phyloP scores from a whole-genome alignment of 2,888 invertebrate genomes.

The Sussaba pulchella region DNA sequence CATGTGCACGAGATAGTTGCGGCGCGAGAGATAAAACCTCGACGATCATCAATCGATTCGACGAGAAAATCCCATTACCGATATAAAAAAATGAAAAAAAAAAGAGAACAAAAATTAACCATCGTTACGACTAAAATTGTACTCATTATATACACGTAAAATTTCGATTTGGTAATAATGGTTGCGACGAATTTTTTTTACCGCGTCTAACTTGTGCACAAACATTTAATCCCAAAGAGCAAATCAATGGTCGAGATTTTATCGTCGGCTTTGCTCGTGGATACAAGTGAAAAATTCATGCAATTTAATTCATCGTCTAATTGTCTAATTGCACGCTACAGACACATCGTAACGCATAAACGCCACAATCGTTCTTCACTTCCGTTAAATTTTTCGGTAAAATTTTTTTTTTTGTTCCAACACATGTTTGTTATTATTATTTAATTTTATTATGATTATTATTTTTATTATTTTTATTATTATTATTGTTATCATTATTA shows the following conservation, averaged over 20 bases:
- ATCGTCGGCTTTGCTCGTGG: constrained; percentile 13
- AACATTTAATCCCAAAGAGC: neutral
- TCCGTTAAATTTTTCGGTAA: constrained; percentile 54
- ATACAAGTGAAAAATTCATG: constrained; percentile 46
- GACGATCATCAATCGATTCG: constrained; percentile 20
- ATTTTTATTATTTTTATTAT: constrained; percentile 22
- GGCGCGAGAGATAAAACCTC: constrained; percentile 34
- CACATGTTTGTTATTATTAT: constrained; percentile 30
- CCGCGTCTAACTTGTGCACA: constrained; percentile 3
- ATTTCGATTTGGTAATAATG: constrained; percentile 29
- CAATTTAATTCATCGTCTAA: constrained; percentile 36
- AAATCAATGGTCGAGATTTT: constrained; percentile 31
- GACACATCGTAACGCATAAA: constrained; percentile 22
- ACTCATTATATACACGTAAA: constrained; percentile 45
- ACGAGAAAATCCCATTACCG: neutral
- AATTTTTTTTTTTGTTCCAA: constrained; percentile 54
- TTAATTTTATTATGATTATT: constrained; percentile 15
- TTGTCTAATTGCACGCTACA: constrained; percentile 39
- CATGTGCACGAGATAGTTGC: constrained; percentile 25
- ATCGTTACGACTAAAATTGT: constrained; percentile 20
- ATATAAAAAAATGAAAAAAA: constrained; percentile 3
- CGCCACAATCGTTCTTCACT: neutral
- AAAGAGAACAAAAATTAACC: no score
- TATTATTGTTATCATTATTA: constrained; percentile 9
- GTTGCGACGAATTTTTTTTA: neutral